These are phyloP conservation scores for Leptinotarsa undecemlineata DNA, from an alignment of 1,140 invertebrate species.

Conservation along the genomic window DNA sequence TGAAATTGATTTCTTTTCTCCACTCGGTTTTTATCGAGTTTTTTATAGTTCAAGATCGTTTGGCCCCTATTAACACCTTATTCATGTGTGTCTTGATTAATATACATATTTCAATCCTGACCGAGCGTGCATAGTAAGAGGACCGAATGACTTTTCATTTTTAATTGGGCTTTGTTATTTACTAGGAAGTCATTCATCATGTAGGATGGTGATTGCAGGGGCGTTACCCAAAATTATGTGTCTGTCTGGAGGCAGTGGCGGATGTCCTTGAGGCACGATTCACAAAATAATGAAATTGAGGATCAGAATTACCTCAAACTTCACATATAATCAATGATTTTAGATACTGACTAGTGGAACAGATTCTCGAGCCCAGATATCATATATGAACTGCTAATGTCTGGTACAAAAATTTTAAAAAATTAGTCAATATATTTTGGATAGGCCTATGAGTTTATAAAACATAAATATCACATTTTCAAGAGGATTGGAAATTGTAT, in stretches of 20 bases:
- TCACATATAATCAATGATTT: no score
- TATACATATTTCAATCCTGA: background rate
- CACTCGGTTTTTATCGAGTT: background rate
- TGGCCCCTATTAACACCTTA: background rate
- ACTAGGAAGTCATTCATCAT: background rate
- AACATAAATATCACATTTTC: no score
- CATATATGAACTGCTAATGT: no score
- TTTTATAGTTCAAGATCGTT: background rate
- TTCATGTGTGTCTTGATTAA: constrained; percentile 8
- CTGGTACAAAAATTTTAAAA: no score
- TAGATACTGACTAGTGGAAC: no score
- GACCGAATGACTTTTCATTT: background rate
- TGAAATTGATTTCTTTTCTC: background rate
- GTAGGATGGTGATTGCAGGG: background rate
- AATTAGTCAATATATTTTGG: no score
- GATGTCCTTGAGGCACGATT: no score
- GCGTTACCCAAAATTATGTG: background rate
- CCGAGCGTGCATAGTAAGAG: background rate
- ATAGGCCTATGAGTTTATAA: no score
- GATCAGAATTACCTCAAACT: no score
- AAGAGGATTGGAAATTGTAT: no score
- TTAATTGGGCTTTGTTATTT: background rate
- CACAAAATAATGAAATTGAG: no score
- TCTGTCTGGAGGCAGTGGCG: background rate
- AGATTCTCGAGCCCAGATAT: no score